Base-by-base conservation (phyloP, 2,113 vertebrate genomes). In the Cyanistes caeruleus region DNA sequence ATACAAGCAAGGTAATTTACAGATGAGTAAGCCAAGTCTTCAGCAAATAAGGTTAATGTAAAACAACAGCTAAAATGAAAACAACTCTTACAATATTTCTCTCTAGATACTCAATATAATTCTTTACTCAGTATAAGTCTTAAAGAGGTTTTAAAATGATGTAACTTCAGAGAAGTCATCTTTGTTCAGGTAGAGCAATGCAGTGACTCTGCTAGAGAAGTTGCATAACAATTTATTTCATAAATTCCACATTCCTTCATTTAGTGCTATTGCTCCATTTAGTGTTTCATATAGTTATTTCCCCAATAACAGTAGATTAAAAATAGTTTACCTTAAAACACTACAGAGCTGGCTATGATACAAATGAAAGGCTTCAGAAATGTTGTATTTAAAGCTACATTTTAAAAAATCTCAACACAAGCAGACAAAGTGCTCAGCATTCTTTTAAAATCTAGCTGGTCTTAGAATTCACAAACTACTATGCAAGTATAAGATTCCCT, bases 401-500 rank as follows among this genome's bases (percentile, higher is more conserved):
- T 82, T 37, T 2, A 65, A 91, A 39, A 58, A 69, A 52, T 4
- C 21, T 62, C 52, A 69, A n/a, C 14, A 19, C 2, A 22, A 19
- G 13, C 15, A 55, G 13, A 67, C 7, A 11, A 78, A 83, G 7
- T 9, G 10, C 12, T 49, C 11, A 53, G 13, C 23, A n/a, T 43
- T 76, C 56, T 79, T 76, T 52, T 20, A 28, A 79, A 76, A 64
- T 22, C 59, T 12, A 84, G 7, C 5, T 59, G 20, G 7, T 68
- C 35, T 51, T 25, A 59, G 16, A 63, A 87, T 13, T 8, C 1
- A 5, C 13, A 24, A 77, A 80, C 33, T 43, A 63, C 24, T 44
- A 25, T 0, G 1, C 2, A 89, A 67, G 7, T 59, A 1, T 18
- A 52, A 87, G 8, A 73, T 35, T 44, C 19, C 4, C 24, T 48